phyloP scores from a whole-genome alignment of 2,797 vertebrate genomes.

The Cuculus canorus region DNA sequence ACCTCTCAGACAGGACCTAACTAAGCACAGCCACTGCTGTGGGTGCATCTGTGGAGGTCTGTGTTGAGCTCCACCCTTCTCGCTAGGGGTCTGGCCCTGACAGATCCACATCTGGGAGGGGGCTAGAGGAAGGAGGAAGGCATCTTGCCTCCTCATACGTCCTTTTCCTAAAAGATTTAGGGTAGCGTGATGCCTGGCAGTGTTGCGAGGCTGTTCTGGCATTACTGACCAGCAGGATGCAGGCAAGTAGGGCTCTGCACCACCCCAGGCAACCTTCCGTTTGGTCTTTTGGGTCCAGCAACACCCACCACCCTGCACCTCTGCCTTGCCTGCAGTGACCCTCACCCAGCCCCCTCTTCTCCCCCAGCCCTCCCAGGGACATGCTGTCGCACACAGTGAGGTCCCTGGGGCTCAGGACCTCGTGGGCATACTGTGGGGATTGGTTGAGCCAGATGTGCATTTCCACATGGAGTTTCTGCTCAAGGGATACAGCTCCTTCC shows the following conservation, averaged over 20 bases:
- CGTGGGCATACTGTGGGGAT: accelerated
- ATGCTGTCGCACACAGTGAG: accelerated
- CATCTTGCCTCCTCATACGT: accelerated
- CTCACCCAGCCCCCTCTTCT: background rate
- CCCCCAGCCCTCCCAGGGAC: background rate
- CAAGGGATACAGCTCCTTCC: background rate
- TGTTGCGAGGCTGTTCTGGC: background rate
- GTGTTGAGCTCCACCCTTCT: background rate
- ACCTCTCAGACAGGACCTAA: background rate
- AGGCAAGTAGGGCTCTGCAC: background rate
- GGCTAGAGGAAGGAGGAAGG: background rate
- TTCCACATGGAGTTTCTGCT: background rate
- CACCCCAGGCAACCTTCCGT: accelerated
- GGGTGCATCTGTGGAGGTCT: accelerated
- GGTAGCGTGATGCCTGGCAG: background rate
- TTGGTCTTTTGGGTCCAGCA: accelerated
- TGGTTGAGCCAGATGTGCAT: accelerated
- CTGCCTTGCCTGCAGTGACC: accelerated
- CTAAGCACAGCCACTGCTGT: accelerated
- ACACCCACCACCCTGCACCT: background rate
- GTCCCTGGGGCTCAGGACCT: background rate
- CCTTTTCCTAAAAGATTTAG: background rate
- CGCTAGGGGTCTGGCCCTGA: background rate
- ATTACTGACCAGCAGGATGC: accelerated
- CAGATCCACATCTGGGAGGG: background rate